phyloP scores from a whole-genome alignment of 2,888 invertebrate genomes.

The Alcis repandata region DNA sequence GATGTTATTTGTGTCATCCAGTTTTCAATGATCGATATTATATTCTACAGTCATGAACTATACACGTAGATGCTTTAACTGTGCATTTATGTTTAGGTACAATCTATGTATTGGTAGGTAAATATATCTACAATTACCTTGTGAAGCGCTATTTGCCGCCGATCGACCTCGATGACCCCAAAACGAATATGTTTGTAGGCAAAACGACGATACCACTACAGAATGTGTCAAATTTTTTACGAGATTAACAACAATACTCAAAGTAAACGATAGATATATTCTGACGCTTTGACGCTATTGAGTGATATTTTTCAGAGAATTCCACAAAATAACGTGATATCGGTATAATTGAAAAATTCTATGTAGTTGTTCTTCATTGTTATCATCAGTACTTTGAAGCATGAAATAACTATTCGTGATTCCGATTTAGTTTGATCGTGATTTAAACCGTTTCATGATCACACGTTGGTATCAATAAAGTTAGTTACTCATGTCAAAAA shows the following conservation, averaged over 20 bases:
- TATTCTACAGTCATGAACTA: no score
- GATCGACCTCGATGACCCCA: conserved; percentile 17
- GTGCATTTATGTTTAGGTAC: no score
- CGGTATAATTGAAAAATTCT: no score
- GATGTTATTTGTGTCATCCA: background rate
- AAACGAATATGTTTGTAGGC: conserved; percentile 14
- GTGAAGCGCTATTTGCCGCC: background rate
- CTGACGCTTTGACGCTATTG: background rate
- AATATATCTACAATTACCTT: conserved; percentile 8
- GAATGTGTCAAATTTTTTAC: background rate
- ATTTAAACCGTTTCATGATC: no score
- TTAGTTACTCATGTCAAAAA: no score
- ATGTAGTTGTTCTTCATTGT: no score
- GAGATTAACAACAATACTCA: background rate
- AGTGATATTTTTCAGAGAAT: background rate
- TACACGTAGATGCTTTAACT: no score
- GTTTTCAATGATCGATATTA: background rate
- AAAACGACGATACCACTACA: background rate
- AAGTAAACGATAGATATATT: background rate
- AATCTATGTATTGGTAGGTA: background rate
- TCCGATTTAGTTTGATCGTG: no score
- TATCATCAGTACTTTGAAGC: no score
- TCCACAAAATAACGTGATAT: no score
- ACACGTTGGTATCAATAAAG: no score
- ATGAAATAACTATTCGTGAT: no score